Evolutionary conservation across 2,888 invertebrate genomes (phyloP), one percentile per base, ranked within the genome.

Genomic region (Pasiphila rectangulata): DNA sequence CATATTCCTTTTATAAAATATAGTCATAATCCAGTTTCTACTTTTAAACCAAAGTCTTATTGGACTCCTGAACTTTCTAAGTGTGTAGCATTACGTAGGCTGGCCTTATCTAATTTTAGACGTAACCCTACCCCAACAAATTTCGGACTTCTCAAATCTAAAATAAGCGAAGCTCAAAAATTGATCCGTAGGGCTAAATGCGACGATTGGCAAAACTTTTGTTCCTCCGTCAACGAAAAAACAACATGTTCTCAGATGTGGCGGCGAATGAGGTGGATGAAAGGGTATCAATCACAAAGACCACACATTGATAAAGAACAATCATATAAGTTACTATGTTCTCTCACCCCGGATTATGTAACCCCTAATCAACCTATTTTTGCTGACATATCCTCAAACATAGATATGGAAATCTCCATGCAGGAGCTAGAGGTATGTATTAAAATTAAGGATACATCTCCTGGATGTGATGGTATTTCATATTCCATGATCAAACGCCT

Each of bases 401-500:
- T 21, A 21, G 21, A 21, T 21, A 21, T 21, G 21, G 29, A 44
- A 5, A 35, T 43, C 35, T 43, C 43, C 24, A 24, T 43, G 12
- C 42, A 43, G 35, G 46, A 46, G 25, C 32, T 51, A 35, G 24
- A 37, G 15, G 27, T 42, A 23, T 45, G 45, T 45, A 41, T 45
- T 23, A 32, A 38, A 21, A 10, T 25, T 7, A 45, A 46, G 30
- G 37, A 41, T 51, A 46, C 37, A 37, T 38, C 48, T 38, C 48
- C 48, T 48, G 48, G 39, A 21, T 34, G 36, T 24, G 43, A 51
- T 17, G 51, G 21, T 25, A 51, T 46, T 24, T 44, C 46, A 7
- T 46, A 46, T 24, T 44, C 30, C 10, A 46, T 46, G 46, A 30
- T 30, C 5, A 30, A 30, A 30, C 16, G 15, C 17, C n/a, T 30